These are phyloP conservation scores for Pomatostomus ruficeps DNA, from an alignment of 2,113 vertebrate genomes.

Conservation along the genomic window DNA sequence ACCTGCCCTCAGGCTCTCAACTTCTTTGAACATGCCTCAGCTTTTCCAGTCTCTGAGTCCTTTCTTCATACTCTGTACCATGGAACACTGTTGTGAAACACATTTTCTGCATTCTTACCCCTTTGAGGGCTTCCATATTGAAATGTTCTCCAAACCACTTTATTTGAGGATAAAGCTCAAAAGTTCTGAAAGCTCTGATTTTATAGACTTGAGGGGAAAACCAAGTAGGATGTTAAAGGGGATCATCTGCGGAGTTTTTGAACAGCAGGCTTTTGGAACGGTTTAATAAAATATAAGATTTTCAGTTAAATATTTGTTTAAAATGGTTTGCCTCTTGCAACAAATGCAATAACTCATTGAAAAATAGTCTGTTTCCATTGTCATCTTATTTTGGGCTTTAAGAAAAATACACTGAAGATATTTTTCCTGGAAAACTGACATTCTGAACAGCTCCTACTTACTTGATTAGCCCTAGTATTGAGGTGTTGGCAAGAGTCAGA, in stretches of 20 bases:
- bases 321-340: background rate
- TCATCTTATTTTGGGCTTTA: background rate
- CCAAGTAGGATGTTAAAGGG: background rate
- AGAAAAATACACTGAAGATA: background rate
- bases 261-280: background rate
- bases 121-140: conserved; percentile 44
- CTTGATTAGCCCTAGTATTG: background rate
- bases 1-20: background rate
- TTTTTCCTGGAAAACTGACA: background rate
- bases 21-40: conserved; percentile 57
- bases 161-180: background rate
- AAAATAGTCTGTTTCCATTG: background rate
- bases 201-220: background rate
- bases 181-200: conserved; percentile 30
- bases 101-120: conserved; percentile 47
- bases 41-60: conserved; percentile 26
- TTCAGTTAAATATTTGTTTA: background rate
- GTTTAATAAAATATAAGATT: background rate
- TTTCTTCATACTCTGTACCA: conserved; percentile 43
- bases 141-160: background rate
- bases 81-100: conserved; percentile 49
- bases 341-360: background rate
- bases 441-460: background rate
- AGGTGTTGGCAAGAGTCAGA: background rate
- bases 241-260: background rate